Evolutionary conservation across 1,140 invertebrate species (phyloP).

Genomic region (Lasioglossum albipes): DNA sequence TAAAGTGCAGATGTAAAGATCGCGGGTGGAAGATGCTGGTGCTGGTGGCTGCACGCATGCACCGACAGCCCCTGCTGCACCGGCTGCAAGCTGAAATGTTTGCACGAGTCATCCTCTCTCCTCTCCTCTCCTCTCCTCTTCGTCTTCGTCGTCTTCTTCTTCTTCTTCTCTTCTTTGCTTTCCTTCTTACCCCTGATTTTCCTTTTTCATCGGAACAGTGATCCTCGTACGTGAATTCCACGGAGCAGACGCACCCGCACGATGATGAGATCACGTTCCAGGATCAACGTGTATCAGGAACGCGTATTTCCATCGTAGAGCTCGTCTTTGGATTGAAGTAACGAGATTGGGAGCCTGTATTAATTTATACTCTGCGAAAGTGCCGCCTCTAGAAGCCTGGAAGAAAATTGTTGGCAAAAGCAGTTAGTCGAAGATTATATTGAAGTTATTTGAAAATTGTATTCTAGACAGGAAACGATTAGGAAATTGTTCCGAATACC

Average conservation of each 20-base stretch:
- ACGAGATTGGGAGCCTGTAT: neutral
- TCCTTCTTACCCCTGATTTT: constrained; percentile 9
- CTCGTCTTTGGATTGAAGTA: neutral
- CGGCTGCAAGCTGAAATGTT: constrained; percentile 15
- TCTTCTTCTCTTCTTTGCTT: too few species aligned
- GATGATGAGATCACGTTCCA: constrained; percentile 53
- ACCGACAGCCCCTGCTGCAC: neutral
- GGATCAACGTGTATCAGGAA: constrained; percentile 25
- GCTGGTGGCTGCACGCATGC: neutral
- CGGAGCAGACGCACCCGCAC: constrained; percentile 7
- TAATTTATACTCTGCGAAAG: neutral
- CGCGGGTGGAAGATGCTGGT: neutral
- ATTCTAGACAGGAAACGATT: too few species aligned
- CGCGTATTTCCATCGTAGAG: neutral
- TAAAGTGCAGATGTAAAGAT: constrained; percentile 46
- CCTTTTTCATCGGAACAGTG: constrained; percentile 32
- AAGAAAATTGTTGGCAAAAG: too few species aligned
- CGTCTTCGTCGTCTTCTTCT: too few species aligned
- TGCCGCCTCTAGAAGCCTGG: too few species aligned
- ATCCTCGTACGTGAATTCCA: constrained; percentile 28
- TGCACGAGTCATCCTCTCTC: neutral
- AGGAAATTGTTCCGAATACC: too few species aligned
- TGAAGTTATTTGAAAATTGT: too few species aligned
- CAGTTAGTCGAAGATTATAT: too few species aligned
- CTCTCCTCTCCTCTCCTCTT: neutral